Evolutionary conservation across 1,140 invertebrate species (phyloP).

Genomic region (Ctenoplectra terminalis): DNA sequence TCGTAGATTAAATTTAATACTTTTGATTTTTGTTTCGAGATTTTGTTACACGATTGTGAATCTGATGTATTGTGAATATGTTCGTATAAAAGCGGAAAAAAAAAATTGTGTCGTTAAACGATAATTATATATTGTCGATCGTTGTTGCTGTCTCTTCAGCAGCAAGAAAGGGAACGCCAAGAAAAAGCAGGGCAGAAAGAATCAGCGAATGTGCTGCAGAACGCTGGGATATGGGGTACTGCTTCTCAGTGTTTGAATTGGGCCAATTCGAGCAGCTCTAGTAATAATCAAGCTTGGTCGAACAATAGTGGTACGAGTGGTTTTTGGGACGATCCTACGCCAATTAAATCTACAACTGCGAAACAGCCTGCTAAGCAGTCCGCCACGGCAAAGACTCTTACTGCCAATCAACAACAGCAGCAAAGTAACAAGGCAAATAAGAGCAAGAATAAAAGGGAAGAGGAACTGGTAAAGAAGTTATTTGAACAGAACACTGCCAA

Average conservation of each 20-base stretch:
- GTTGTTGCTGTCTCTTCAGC: slow-evolving; percentile 70
- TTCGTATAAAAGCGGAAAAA: background rate
- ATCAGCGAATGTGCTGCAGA: slow-evolving; percentile 73
- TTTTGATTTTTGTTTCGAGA: no score
- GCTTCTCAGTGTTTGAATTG: slow-evolving; percentile 84
- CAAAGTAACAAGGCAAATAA: slow-evolving; percentile 78
- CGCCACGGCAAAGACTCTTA: slow-evolving; percentile 46
- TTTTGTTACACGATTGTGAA: no score
- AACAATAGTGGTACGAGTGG: slow-evolving; percentile 68
- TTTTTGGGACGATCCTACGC: slow-evolving; percentile 80
- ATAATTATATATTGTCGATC: slow-evolving; percentile 11
- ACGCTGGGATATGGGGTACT: slow-evolving; percentile 85
- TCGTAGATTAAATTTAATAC: background rate
- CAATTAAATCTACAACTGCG: slow-evolving; percentile 63
- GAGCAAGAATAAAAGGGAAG: slow-evolving; percentile 87
- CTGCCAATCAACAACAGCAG: slow-evolving; percentile 61
- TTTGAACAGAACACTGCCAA: slow-evolving; percentile 84
- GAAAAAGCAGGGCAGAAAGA: slow-evolving; percentile 80
- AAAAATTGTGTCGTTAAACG: background rate
- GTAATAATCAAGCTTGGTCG: slow-evolving; percentile 71
- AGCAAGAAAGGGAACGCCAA: slow-evolving; percentile 84
- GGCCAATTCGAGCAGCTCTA: slow-evolving; percentile 78
- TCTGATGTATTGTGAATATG: background rate
- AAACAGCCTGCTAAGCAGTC: slow-evolving; percentile 66
- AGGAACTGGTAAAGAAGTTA: slow-evolving; percentile 86